phyloP scores from a whole-genome alignment of 2,797 vertebrate genomes.

The Xyrichtys novacula region DNA sequence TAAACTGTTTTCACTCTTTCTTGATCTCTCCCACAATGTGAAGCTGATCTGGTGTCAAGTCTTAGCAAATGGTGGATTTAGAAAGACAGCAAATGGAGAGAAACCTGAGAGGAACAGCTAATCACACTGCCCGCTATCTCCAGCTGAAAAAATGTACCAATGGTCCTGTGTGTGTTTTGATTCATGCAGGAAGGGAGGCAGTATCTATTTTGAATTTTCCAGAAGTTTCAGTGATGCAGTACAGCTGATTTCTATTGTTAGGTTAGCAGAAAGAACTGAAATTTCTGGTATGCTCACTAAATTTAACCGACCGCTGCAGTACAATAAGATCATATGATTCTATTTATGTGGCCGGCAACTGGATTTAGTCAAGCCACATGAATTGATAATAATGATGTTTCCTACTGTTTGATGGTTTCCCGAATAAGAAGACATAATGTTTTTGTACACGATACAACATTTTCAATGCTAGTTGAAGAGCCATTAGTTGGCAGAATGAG shows the following conservation, averaged over 20 bases:
- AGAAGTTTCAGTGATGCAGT: neutral
- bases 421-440: no score
- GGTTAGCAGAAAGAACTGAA: neutral
- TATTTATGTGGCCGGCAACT: neutral
- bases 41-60: slow-evolving; percentile 72
- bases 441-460: no score
- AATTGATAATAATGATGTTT: neutral
- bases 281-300: neutral
- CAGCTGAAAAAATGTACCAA: slow-evolving; percentile 37
- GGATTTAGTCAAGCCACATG: neutral
- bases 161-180: neutral
- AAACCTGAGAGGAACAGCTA: slow-evolving; percentile 70
- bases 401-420: neutral
- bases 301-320: neutral
- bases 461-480: no score
- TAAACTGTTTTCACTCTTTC: slow-evolving; percentile 28
- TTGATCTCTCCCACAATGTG: slow-evolving; percentile 43
- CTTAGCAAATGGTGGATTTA: slow-evolving; percentile 77
- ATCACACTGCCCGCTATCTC: slow-evolving; percentile 52
- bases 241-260: slow-evolving; percentile 6
- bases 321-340: neutral
- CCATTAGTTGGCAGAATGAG: no score
- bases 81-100: slow-evolving; percentile 69
- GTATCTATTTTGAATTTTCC: slow-evolving; percentile 31
- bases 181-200: slow-evolving; percentile 3